Base-by-base conservation (phyloP, 1,140 invertebrate species). In the Drosophila sproati region DNA sequence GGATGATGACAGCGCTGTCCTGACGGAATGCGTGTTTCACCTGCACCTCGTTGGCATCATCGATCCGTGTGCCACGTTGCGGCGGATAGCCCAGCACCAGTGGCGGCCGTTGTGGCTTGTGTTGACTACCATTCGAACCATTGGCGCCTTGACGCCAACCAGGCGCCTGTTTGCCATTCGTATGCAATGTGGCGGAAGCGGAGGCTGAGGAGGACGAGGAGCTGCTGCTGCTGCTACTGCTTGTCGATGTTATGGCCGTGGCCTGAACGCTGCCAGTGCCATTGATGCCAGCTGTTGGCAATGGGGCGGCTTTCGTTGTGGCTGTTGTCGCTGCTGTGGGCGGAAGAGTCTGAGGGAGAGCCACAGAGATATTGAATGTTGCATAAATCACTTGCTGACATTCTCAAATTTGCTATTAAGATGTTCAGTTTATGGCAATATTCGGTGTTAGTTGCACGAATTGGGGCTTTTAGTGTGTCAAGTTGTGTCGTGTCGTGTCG, bases 1-100 rank as follows among this genome's bases (percentile, higher is more conserved):
- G 96, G 59, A 98, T 97, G 48, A 97, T 96, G 1, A 98, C 96
- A 0, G 97, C 96, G 87, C 96, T 98, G 62, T 97, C 97, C 92
- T 97, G 96, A 70, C 97, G 93, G 78, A 96, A 96, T 0, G 97
- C 97, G 68, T 96, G 96, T 85, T 97, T 96, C 4, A 98, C 96
- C 51, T 97, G 94, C 2, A 98, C 96, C 91, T 98, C 96, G 68
- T 95, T 95, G 5, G 94, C 92, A 73, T 96, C 95, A 63, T 94
- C 95, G 50, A 92, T 89, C 7, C 89, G 92, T 72, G 94, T 91
- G 77, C 94, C 93, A 93, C 95, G 93, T 92, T 95, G 92, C 78
- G 94, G 93, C 2, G 96, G 95, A 81, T 95, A 96, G 41, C 95
- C 95, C 74, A 96, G 93, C 1, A 97, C 95, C 34, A 97, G 91